phyloP scores from a whole-genome alignment of 2,888 invertebrate genomes.

The Aporophyla lueneburgensis region DNA sequence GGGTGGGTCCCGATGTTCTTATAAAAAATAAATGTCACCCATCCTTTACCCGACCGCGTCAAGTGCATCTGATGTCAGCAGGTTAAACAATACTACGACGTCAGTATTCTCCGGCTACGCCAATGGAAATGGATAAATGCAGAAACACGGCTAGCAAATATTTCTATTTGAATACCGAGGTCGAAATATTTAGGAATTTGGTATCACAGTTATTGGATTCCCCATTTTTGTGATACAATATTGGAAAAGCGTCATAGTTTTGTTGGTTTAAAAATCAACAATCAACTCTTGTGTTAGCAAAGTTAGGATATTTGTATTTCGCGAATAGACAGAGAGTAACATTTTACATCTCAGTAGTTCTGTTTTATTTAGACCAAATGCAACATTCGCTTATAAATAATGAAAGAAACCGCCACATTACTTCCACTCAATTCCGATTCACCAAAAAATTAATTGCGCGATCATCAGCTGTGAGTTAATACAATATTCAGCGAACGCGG shows the following conservation, averaged over 20 bases:
- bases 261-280: conserved; percentile 36
- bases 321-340: background rate
- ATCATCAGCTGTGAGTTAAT: conserved; percentile 71
- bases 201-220: conserved; percentile 43
- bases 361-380: background rate
- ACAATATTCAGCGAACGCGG: conserved; percentile 74
- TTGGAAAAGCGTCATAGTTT: conserved; percentile 27
- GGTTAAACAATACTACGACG: background rate
- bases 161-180: conserved; percentile 40
- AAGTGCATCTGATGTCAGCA: background rate
- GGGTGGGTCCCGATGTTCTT: background rate
- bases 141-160: conserved; percentile 23
- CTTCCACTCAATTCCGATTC: conserved; percentile 24
- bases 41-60: background rate
- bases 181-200: conserved; percentile 35
- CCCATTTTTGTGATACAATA: conserved; percentile 40
- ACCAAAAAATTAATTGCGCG: conserved; percentile 64
- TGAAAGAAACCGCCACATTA: conserved; percentile 29
- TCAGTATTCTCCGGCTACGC: conserved; percentile 15
- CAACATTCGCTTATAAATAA: conserved; percentile 1
- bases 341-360: background rate
- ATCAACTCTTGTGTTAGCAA: conserved; percentile 14
- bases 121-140: conserved; percentile 29
- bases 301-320: background rate
- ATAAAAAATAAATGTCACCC: background rate